These are phyloP conservation scores for Ceratoteleas bidentatus DNA, from an alignment of 1,140 invertebrate species.

Conservation along the genomic window DNA sequence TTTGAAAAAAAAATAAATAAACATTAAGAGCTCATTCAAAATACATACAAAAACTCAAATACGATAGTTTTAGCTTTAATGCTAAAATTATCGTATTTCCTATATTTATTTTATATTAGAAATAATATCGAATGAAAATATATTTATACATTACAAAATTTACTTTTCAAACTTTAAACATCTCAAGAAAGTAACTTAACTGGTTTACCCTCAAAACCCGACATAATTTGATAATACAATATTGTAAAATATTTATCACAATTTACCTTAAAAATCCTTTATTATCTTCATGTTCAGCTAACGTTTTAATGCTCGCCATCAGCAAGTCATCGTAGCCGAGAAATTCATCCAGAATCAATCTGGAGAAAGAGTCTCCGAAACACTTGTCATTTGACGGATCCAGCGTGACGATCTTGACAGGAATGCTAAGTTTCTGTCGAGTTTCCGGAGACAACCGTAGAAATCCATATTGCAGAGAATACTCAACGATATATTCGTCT, in stretches of 20 bases:
- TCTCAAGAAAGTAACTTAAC: too few species aligned
- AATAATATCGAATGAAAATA: too few species aligned
- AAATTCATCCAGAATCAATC: conserved; percentile 95
- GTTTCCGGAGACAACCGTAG: conserved; percentile 93
- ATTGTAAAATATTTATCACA: not conserved
- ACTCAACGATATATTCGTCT: conserved; percentile 98
- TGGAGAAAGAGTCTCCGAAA: conserved; percentile 95
- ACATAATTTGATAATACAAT: too few species aligned
- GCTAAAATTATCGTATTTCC: too few species aligned
- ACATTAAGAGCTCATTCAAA: too few species aligned
- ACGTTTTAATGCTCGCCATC: conserved; percentile 96
- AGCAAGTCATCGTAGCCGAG: conserved; percentile 98
- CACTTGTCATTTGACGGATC: conserved; percentile 94
- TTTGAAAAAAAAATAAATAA: too few species aligned
- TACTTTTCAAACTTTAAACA: too few species aligned
- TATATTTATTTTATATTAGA: too few species aligned
- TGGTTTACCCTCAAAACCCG: too few species aligned
- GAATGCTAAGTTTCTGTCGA: conserved; percentile 92
- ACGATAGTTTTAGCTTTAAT: too few species aligned
- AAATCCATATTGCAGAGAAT: conserved; percentile 98
- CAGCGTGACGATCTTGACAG: conserved; percentile 94
- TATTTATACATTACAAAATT: too few species aligned
- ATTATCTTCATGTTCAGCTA: conserved; percentile 98
- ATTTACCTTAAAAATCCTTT: conserved; percentile 93
- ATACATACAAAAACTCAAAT: too few species aligned